Conservation (phyloP, 1,140 invertebrate species). For the Drosophila triauraria region DNA sequence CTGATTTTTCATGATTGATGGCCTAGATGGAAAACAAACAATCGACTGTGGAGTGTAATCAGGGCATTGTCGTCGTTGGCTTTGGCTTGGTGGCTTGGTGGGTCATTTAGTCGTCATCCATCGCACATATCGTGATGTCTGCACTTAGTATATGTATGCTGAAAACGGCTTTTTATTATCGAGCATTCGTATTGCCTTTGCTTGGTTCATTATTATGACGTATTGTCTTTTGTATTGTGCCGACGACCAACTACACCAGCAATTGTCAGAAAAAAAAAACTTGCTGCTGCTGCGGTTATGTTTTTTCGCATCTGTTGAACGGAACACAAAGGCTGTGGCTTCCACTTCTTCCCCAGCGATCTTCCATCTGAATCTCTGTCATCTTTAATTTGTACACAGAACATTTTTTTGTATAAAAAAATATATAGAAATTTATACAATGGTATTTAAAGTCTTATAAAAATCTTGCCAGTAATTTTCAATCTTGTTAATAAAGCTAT, state of each 20-base stretch:
- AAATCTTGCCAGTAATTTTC: not conserved
- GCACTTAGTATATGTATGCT: constrained; percentile 45
- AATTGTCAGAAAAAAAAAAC: constrained; percentile 16
- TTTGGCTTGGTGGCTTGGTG: constrained; percentile 16
- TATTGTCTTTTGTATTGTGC: constrained; percentile 54
- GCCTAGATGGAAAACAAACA: constrained; percentile 29
- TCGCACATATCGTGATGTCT: constrained; percentile 40
- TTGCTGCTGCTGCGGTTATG: constrained; percentile 46
- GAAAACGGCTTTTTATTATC: constrained; percentile 53
- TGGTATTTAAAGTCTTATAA: not conserved
- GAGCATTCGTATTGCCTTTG: constrained; percentile 30
- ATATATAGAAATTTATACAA: not conserved
- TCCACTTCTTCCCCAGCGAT: constrained; percentile 21
- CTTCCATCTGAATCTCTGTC: constrained; percentile 16
- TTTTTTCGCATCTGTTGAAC: constrained; percentile 34
- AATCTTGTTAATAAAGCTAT: not conserved
- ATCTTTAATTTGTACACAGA: constrained; percentile 21
- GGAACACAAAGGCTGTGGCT: constrained; percentile 29
- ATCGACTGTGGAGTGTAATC: constrained; percentile 30
- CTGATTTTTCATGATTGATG: constrained; percentile 24
- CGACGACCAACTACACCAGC: constrained; percentile 30
- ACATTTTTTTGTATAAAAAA: not conserved
- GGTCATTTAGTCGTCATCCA: constrained; percentile 45
- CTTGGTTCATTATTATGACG: constrained; percentile 54
- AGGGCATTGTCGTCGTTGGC: constrained; percentile 29